Evolutionary conservation across 2,797 vertebrate genomes (phyloP), one percentile per base, ranked within the genome.

Genomic region (Vireo griseus): DNA sequence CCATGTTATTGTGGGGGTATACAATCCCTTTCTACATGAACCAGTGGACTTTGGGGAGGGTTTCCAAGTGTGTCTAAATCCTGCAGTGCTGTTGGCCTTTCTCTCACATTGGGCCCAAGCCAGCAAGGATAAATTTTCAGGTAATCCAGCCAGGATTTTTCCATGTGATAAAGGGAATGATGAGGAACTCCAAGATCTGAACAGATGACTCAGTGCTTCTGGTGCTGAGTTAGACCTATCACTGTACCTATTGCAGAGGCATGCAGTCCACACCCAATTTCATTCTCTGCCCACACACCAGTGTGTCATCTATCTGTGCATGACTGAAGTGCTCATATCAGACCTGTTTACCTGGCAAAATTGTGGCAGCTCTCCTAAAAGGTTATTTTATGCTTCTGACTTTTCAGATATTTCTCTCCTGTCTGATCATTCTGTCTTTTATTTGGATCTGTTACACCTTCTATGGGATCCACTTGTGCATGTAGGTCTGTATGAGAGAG

Each of bases 71-170:
- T 7, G 5, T 37, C 16, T 44, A 88, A 91, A 78, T 24, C 33
- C 37, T 1, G 1, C 31, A 62, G 26, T 71, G 54, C 28, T 40
- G 33, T 42, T 88, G 72, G 58, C 11, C n/a, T 93, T 83, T 65
- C 24, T 50, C 50, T 86, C 37, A n/a, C 48, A 47, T 52, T 2
- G 4, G n/a, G 14, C 8, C 11, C 3, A 6, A 57, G 39, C 71
- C 61, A 71, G 54, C 3, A 4, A 77, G 62, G 45, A 61, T 63
- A 62, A 80, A 40, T 39, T 79, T 80, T 42, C 33, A 86, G 78
- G 81, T 92, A 79, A 85, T 95, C 88, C 88, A 96, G 81, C 31
- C 58, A 90, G 84, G 94, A 95, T 88, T 97, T 97, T 97, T 97
- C 96, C 95, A 79, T 92, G 72, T 83, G 86, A 91, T 96, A 93